These are phyloP conservation scores for Rousettus madagascariensis DNA, from an alignment of 2,797 vertebrate genomes.

Conservation along the genomic window DNA sequence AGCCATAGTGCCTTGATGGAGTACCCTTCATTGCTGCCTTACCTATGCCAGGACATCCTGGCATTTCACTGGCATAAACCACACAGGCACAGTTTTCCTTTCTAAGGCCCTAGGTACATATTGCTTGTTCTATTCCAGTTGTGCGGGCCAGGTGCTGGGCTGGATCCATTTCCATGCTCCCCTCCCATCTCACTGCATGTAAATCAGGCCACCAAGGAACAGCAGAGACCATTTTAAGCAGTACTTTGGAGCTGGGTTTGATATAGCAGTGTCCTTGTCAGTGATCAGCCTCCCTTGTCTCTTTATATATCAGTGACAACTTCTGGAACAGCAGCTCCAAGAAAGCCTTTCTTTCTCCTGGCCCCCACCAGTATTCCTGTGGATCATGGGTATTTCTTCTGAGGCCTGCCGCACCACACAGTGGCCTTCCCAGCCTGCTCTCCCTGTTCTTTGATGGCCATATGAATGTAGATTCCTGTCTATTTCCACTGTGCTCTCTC, in stretches of 20 bases:
- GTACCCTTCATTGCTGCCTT: background rate
- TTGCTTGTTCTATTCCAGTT: constrained; percentile 4
- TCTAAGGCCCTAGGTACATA: background rate
- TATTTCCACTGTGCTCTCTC: constrained; percentile 76
- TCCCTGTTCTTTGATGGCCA: constrained; percentile 70
- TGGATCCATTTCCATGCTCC: background rate
- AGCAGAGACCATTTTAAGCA: background rate
- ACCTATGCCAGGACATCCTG: background rate
- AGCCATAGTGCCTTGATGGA: rapidly evolving
- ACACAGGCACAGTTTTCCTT: background rate
- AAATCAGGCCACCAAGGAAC: constrained; percentile 45
- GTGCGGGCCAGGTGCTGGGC: background rate
- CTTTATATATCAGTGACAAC: background rate
- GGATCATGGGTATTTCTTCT: constrained; percentile 58
- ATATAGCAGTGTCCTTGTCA: constrained; percentile 31
- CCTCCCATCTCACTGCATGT: background rate
- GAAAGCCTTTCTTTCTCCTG: constrained; percentile 53
- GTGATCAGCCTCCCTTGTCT: constrained; percentile 55
- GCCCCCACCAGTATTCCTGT: constrained; percentile 2
- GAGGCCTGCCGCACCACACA: constrained; percentile 41
- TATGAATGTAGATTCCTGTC: constrained; percentile 72
- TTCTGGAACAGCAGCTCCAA: constrained; percentile 56
- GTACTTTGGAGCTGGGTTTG: constrained; percentile 35
- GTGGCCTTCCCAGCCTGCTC: constrained; percentile 34
- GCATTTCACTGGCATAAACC: background rate